Conservation (phyloP, 2,888 invertebrate genomes). For the Cephus pulcher region DNA sequence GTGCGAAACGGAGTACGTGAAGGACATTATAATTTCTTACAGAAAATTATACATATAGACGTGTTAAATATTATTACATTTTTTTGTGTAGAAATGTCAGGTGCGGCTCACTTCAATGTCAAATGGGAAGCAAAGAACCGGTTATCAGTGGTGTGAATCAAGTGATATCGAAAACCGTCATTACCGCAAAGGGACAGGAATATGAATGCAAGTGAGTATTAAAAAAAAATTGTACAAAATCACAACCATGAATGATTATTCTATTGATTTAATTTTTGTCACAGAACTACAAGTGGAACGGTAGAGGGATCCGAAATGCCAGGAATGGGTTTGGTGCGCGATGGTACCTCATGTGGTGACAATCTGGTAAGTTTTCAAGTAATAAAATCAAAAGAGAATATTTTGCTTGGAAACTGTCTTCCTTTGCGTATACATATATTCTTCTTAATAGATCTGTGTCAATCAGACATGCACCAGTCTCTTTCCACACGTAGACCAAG, state of each 20-base stretch:
- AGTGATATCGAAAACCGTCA: constrained; percentile 88
- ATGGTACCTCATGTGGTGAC: constrained; percentile 95
- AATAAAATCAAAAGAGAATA: not conserved
- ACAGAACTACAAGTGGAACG: constrained; percentile 81
- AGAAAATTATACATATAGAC: not conserved
- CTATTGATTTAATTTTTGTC: constrained; percentile 17
- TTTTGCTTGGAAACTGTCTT: not conserved
- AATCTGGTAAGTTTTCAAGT: constrained; percentile 72
- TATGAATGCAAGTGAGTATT: constrained; percentile 95
- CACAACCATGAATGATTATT: not conserved
- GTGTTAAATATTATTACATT: not conserved
- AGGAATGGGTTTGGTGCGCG: constrained; percentile 89
- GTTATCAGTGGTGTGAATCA: constrained; percentile 83
- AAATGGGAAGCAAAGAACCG: constrained; percentile 86
- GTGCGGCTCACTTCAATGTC: constrained; percentile 96
- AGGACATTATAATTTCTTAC: not conserved
- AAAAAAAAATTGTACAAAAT: not conserved
- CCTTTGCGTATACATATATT: constrained; percentile 6
- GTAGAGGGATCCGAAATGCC: constrained; percentile 75
- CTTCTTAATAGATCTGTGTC: constrained; percentile 77
- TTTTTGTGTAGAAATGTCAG: constrained; percentile 78
- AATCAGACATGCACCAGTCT: constrained; percentile 93
- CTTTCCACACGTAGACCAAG: constrained; percentile 85
- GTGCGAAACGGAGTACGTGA: constrained; percentile 81
- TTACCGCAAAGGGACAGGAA: constrained; percentile 88